These are phyloP conservation scores for Trigoniulus corallinus DNA, from an alignment of 1,140 invertebrate genomes.

Conservation along the genomic window DNA sequence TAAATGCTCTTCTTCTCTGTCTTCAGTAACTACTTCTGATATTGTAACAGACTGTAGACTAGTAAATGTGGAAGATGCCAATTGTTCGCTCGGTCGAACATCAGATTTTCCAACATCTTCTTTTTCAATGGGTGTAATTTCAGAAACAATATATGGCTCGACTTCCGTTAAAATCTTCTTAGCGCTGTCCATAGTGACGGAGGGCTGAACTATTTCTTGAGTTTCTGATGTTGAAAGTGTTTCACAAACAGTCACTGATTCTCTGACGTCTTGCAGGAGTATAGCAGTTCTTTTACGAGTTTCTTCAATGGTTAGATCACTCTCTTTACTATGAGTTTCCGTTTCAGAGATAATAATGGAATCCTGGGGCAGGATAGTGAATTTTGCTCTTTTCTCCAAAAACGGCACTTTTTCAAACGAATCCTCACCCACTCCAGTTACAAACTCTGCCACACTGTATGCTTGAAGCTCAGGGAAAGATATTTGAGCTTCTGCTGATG, in stretches of 20 bases:
- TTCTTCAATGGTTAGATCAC: too few relatives aligned
- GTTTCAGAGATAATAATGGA: too few relatives aligned
- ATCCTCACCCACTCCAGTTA: neutral
- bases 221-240: neutral
- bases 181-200: too few relatives aligned
- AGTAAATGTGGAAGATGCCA: neutral
- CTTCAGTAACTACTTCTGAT: neutral
- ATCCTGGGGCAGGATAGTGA: too few relatives aligned
- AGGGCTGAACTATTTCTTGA: neutral
- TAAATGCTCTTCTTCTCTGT: neutral
- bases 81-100: neutral
- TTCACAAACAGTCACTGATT: neutral
- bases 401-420: neutral
- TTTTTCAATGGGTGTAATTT: neutral
- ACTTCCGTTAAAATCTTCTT: neutral
- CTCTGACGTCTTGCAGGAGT: too few relatives aligned
- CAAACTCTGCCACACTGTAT: neutral
- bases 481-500: too few relatives aligned
- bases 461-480: too few relatives aligned
- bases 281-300: too few relatives aligned
- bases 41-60: neutral
- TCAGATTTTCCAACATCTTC: neutral
- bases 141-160: neutral
- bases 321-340: too few relatives aligned
- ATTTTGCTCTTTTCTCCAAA: neutral